Conservation (phyloP, 1,140 invertebrate species). For the Temnothorax longispinosus region DNA sequence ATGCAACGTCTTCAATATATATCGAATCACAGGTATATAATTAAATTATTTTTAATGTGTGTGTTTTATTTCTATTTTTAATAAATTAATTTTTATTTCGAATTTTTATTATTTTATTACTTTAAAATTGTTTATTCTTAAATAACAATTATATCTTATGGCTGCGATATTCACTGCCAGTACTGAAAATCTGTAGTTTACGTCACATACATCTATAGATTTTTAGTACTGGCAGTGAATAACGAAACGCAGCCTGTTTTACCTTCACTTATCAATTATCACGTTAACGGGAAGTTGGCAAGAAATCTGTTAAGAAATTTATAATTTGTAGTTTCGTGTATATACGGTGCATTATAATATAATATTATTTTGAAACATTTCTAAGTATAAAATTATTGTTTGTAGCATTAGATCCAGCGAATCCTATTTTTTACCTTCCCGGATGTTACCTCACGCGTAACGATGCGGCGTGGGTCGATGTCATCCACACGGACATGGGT, state of each 20-base stretch:
- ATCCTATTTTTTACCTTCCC: constrained; percentile 86
- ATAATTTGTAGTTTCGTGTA: neutral
- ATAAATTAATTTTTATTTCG: too few species aligned
- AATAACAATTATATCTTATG: neutral
- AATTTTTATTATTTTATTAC: neutral
- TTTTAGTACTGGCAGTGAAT: too few species aligned
- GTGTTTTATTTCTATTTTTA: neutral
- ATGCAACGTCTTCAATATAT: constrained; percentile 76
- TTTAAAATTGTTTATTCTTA: neutral
- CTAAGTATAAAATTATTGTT: neutral
- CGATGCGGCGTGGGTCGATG: constrained; percentile 88
- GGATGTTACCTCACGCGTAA: constrained; percentile 82
- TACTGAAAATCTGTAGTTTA: too few species aligned
- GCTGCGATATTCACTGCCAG: too few species aligned
- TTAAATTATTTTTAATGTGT: constrained; percentile 52
- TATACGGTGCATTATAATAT: neutral
- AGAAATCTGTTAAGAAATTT: neutral
- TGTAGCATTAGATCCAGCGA: constrained; percentile 85
- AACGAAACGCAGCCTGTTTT: too few species aligned
- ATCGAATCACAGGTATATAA: constrained; percentile 80
- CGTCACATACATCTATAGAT: too few species aligned
- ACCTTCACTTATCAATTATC: neutral
- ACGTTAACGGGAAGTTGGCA: neutral
- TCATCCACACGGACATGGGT: constrained; percentile 88
- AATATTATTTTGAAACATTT: neutral